A percentile compares a stretch with the other conserved stretches of the same genome.
Conservation (phyloP, 2,113 vertebrate genomes). For the Ascaphus truei region DNA sequence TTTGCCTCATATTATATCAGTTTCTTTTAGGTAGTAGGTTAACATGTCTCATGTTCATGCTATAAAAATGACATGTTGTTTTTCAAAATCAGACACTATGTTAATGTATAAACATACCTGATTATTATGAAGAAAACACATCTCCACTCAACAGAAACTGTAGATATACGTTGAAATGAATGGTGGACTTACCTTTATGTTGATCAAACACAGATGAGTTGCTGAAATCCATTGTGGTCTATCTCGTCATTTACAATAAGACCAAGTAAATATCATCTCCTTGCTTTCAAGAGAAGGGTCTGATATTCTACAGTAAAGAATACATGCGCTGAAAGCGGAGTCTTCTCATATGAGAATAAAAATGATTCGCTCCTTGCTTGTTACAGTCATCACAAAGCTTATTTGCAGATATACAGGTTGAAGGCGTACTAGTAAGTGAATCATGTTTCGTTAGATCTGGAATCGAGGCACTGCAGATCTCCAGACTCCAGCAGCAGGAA, state of each 20-base stretch:
- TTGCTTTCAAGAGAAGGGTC: slow-evolving; percentile 39
- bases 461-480: slow-evolving; percentile 39
- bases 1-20: neutral
- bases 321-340: slow-evolving; percentile 30
- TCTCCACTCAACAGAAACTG: neutral
- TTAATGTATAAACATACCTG: neutral
- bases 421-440: slow-evolving; percentile 4
- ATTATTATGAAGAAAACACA: neutral
- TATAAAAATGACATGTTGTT: neutral
- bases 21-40: neutral
- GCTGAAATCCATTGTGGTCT: slow-evolving; percentile 77
- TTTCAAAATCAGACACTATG: neutral
- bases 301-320: slow-evolving; percentile 29
- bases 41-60: neutral
- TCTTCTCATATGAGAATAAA: slow-evolving; percentile 37
- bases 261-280: slow-evolving; percentile 40
- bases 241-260: slow-evolving; percentile 45
- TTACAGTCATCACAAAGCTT: neutral
- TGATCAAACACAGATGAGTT: slow-evolving; percentile 77
- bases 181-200: slow-evolving; percentile 73
- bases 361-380: slow-evolving; percentile 3
- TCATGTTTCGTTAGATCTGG: neutral
- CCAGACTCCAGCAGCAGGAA: slow-evolving; percentile 35
- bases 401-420: neutral
- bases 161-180: neutral